phyloP scores from a whole-genome alignment of 2,888 invertebrate species.

The Lamellibrachia satsuma region DNA sequence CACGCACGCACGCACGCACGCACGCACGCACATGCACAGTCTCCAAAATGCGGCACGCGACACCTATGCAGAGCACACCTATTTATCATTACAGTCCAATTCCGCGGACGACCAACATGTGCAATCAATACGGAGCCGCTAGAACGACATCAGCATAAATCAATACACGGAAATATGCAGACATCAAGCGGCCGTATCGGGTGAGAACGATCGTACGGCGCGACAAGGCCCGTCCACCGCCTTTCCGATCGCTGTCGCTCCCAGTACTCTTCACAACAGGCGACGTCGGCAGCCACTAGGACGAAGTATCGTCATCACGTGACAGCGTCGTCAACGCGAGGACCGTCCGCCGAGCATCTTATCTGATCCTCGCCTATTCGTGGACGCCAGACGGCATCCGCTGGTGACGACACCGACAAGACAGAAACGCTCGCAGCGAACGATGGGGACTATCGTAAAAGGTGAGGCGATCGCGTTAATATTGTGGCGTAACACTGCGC shows the following conservation, averaged over 20 bases:
- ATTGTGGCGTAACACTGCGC: neutral
- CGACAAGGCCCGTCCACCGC: neutral
- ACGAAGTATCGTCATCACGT: neutral
- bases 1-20: neutral
- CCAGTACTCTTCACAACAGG: neutral
- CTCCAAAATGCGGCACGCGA: neutral
- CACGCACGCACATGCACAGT: neutral
- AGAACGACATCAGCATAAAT: slow-evolving; percentile 19
- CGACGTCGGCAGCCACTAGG: neutral
- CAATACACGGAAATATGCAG: neutral
- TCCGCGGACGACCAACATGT: slow-evolving; percentile 17
- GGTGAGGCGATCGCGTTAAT: neutral
- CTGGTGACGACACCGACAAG: neutral
- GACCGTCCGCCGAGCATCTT: neutral
- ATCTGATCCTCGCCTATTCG: neutral
- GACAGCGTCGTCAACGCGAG: neutral
- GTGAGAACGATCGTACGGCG: neutral
- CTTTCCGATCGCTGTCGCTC: neutral
- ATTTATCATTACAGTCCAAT: neutral
- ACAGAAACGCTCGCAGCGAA: neutral
- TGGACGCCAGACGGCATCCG: neutral
- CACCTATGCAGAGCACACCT: neutral
- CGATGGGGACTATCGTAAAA: neutral
- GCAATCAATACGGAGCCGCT: slow-evolving; percentile 17
- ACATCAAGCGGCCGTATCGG: neutral